phyloP scores from a whole-genome alignment of 2,113 vertebrate species.

The Raphicerus campestris region DNA sequence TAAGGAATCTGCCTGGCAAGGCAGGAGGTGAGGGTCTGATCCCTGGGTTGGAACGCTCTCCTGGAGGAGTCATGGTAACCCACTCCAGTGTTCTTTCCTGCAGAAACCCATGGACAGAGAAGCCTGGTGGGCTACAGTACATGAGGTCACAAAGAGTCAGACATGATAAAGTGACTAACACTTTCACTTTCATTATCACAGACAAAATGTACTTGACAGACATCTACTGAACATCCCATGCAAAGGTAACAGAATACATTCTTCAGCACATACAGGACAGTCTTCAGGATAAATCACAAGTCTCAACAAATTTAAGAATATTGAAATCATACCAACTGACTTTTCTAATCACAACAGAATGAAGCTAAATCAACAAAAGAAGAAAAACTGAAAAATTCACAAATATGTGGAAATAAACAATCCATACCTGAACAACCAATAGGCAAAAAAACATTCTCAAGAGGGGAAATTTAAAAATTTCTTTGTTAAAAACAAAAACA shows the following conservation, averaged over 20 bases:
- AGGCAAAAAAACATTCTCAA: not conserved
- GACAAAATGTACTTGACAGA: not conserved
- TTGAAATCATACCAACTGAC: not conserved
- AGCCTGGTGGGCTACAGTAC: not conserved
- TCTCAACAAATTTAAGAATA: not conserved
- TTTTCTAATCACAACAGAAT: not conserved
- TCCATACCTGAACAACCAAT: not conserved
- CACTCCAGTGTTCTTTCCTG: not conserved
- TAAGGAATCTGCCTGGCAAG: not conserved
- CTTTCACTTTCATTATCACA: not conserved
- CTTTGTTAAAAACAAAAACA: not conserved
- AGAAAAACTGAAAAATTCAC: not conserved
- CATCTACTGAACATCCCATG: not conserved
- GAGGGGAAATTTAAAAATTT: not conserved
- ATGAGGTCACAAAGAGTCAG: not conserved
- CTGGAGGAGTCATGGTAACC: not conserved
- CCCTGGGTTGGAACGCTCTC: not conserved
- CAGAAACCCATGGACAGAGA: not conserved
- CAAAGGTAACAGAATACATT: not conserved
- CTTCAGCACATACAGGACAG: not conserved
- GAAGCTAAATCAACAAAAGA: not conserved
- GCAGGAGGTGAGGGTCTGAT: accelerated
- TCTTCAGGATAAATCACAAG: not conserved
- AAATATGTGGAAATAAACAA: not conserved
- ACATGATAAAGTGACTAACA: not conserved